Evolutionary conservation across 1,140 invertebrate species (phyloP).

Genomic region (Aleiodes sp.): DNA sequence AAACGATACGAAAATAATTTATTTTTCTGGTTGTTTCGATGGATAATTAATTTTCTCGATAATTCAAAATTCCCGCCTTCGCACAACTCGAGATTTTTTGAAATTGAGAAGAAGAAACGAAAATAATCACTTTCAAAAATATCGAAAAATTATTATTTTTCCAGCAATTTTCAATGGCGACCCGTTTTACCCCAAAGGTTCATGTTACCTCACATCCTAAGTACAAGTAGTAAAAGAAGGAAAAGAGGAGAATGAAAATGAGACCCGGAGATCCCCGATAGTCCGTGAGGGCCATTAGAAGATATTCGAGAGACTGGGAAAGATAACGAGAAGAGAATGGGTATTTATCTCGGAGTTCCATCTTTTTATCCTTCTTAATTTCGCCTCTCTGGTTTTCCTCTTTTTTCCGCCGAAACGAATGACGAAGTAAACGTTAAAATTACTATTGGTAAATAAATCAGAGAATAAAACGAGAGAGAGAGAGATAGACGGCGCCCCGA

Average conservation of each 20-base stretch:
- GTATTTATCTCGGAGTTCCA: background rate
- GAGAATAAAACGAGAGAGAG: background rate
- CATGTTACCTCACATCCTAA: too few relatives aligned
- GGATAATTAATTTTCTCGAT: too few relatives aligned
- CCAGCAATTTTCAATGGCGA: too few relatives aligned
- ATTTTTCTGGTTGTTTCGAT: too few relatives aligned
- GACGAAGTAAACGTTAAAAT: background rate
- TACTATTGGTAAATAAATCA: background rate
- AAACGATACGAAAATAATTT: too few relatives aligned
- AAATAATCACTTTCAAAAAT: background rate
- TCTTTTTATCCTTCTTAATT: conserved; percentile 8
- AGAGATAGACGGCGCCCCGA: conserved; percentile 33
- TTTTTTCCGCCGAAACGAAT: background rate
- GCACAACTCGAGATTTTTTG: too few relatives aligned
- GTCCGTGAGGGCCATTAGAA: conserved; percentile 20
- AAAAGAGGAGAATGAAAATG: conserved; percentile 23
- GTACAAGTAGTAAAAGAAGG: too few relatives aligned
- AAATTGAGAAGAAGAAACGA: background rate
- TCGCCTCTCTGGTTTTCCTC: background rate
- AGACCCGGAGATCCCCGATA: conserved; percentile 19
- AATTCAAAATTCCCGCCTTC: too few relatives aligned
- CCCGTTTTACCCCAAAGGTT: too few relatives aligned
- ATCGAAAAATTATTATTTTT: background rate
- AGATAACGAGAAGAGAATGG: conserved; percentile 11
- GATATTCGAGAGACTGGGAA: background rate